Evolutionary conservation across 2,113 vertebrate species (phyloP).

Genomic region (Pongo pygmaeus): DNA sequence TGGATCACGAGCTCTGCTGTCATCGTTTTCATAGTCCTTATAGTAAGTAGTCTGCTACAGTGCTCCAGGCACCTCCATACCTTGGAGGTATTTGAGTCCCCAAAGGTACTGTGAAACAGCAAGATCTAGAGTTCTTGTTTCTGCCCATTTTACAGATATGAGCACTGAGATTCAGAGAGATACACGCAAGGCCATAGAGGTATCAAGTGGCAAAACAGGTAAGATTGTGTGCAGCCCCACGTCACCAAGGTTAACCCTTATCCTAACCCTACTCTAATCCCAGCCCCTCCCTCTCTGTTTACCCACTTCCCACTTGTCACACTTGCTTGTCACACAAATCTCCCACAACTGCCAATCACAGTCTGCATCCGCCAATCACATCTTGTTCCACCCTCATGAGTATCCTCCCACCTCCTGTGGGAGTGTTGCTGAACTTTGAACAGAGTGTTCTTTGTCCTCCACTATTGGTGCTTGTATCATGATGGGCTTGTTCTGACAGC

Average conservation of each 20-base stretch:
- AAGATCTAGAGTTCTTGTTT: not conserved
- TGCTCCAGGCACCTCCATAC: not conserved
- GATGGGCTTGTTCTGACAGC: not conserved
- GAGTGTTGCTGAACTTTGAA: not conserved
- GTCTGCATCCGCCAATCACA: not conserved
- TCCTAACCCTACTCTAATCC: not conserved
- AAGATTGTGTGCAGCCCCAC: not conserved
- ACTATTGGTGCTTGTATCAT: not conserved
- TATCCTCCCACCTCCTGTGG: rapidly evolving
- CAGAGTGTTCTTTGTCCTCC: not conserved
- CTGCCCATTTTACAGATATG: not conserved
- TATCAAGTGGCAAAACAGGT: not conserved
- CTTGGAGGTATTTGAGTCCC: not conserved
- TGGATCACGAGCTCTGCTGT: not conserved
- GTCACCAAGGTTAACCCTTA: not conserved
- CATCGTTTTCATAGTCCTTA: not conserved
- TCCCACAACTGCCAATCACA: not conserved
- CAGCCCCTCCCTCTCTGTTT: not conserved
- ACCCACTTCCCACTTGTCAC: not conserved
- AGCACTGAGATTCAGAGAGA: not conserved
- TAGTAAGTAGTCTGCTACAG: not conserved
- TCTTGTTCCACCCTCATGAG: not conserved
- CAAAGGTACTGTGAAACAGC: not conserved
- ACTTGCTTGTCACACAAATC: no score
- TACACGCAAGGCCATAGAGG: not conserved